Conservation (phyloP, 1,140 invertebrate species). For the Myzus persicae region DNA sequence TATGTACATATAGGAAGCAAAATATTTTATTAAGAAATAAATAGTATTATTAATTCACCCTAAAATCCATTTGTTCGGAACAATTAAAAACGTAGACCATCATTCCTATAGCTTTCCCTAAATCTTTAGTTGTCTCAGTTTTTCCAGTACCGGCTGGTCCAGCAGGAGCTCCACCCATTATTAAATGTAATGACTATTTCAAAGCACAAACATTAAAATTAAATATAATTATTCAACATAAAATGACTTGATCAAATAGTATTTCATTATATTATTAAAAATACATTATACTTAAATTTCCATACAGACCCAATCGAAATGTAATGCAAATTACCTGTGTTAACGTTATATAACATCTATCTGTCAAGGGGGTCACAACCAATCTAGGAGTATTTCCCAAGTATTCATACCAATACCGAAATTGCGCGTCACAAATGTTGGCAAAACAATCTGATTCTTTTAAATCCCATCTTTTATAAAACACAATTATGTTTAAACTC, state of each 20-base stretch:
- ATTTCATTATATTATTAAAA: neutral
- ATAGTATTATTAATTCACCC: conserved; percentile 64
- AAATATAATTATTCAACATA: neutral
- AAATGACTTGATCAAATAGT: neutral
- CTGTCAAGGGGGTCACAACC: conserved; percentile 86
- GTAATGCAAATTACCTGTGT: conserved; percentile 69
- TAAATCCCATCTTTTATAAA: conserved; percentile 75
- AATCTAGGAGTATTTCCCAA: conserved; percentile 82
- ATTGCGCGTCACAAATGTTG: conserved; percentile 91
- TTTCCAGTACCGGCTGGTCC: conserved; percentile 89
- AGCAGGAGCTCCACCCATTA: conserved; percentile 91
- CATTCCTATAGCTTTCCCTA: conserved; percentile 87
- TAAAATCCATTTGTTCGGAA: conserved; percentile 96
- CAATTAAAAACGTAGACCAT: conserved; percentile 97
- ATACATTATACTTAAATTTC: neutral
- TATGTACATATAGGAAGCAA: neutral
- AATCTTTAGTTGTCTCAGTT: conserved; percentile 93
- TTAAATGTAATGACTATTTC: conserved; percentile 79
- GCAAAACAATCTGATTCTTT: conserved; percentile 84
- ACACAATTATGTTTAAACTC: neutral
- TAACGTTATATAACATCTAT: conserved; percentile 90
- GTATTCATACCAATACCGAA: conserved; percentile 82
- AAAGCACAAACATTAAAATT: neutral
- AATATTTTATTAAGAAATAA: neutral
- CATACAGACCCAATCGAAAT: neutral